Base-by-base conservation (phyloP, 2,888 invertebrate species). In the Deilephila elpenor region DNA sequence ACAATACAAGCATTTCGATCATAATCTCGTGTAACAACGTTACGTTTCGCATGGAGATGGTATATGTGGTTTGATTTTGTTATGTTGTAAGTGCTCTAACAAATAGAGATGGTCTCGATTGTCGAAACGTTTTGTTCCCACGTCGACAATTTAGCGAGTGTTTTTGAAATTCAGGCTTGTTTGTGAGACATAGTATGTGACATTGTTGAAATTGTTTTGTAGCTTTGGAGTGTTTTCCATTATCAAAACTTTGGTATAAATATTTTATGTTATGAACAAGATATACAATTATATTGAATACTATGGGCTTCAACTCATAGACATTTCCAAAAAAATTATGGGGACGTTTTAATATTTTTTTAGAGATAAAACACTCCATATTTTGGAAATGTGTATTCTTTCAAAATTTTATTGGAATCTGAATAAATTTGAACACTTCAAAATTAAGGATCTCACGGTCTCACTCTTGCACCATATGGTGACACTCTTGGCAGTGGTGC, bases 61-160 rank as follows among this genome's bases (percentile, higher is more conserved):
- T 51, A 14, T 61, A 44, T 67, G 25, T 67, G 64, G 51, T 67
- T 67, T 67, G 44, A 51, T 51, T 67, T 67, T 56, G 56, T n/a
- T 51, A 67, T 67, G 67, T 67, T 17, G 67, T 67, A 67, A 51
- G 37, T 64, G 7, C 20, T 29, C 60, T 25, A 25, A 67, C 51
- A 51, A 67, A 44, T 51, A 51, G 32, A 5, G 32, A 44, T 44
- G 37, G 20, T 20, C 20, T 64, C 20, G 25, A 67, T 51, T 67
- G 51, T 51, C 25, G 67, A 51, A 67, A 67, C 25, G 20, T 67
- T 67, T 67, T 25, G 44, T 51, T 67, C 67, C 25, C 67, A 67
- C 51, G 67, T 17, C 17, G 3, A 25, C 25, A 25, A 67, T 20
- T 25, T 44, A 20, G 25, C 25, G 51, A 51, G 67, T 44, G 20